phyloP scores from a whole-genome alignment of 2,113 vertebrate species.

The Pandion haliaetus region DNA sequence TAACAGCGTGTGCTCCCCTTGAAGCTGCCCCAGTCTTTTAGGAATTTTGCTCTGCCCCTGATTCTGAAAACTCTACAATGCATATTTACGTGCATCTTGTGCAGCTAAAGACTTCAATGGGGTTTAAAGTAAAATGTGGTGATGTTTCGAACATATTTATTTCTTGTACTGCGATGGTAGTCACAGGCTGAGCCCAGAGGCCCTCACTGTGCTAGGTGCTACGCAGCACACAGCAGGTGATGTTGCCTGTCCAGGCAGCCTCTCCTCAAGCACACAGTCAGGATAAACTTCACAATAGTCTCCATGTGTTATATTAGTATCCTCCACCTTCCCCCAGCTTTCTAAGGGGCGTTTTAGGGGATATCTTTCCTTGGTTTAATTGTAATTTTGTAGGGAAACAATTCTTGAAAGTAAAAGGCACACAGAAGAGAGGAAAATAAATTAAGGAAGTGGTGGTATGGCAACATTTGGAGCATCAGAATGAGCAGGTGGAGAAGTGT shows the following conservation, averaged over 20 bases:
- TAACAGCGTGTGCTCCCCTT: background rate
- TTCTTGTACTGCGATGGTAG: background rate
- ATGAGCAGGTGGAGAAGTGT: background rate
- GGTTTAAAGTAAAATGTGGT: background rate
- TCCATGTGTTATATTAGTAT: fast-evolving
- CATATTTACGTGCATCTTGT: background rate
- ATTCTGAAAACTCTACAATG: background rate
- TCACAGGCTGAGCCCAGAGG: background rate
- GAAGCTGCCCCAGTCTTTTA: background rate
- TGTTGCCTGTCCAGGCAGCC: background rate
- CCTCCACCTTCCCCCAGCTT: background rate
- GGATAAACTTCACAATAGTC: background rate
- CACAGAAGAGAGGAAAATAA: background rate
- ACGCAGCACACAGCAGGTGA: background rate
- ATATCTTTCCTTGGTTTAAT: background rate
- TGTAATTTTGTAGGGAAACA: background rate
- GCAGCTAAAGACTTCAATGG: background rate
- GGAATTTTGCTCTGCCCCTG: background rate
- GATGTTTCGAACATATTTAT: background rate
- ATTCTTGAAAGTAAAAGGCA: background rate
- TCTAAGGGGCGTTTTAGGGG: background rate
- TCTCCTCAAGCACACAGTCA: background rate
- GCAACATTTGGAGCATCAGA: background rate
- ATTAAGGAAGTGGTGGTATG: background rate
- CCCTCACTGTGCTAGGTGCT: background rate